Evolutionary conservation across 1,140 invertebrate genomes (phyloP).

Genomic region (Psix sp.): DNA sequence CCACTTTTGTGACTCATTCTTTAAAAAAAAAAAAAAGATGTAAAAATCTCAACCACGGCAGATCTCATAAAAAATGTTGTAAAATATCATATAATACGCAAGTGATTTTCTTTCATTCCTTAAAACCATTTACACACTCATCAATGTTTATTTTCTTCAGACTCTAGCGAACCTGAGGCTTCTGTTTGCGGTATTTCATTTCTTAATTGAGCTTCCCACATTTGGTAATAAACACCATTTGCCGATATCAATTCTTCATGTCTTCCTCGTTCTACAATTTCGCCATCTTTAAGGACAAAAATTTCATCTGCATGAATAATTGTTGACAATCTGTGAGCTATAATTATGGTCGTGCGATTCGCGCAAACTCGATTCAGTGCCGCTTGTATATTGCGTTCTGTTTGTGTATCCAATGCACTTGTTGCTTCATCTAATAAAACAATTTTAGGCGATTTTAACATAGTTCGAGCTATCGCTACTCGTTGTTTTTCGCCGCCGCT

Average conservation of each 20-base stretch:
- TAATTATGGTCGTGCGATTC: conserved; percentile 93
- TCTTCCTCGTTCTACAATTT: conserved; percentile 92
- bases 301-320: conserved; percentile 96
- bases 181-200: no score
- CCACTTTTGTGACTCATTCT: no score
- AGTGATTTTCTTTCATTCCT: no score
- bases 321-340: conserved; percentile 95
- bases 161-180: conserved; percentile 24
- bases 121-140: no score
- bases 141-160: conserved; percentile 18
- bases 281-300: conserved; percentile 91
- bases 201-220: conserved; percentile 92
- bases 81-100: no score
- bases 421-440: conserved; percentile 94
- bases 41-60: no score
- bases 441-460: conserved; percentile 91
- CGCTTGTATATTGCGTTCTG: conserved; percentile 89
- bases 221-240: conserved; percentile 86
- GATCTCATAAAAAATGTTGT: no score
- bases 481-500: conserved; percentile 96
- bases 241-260: conserved; percentile 87
- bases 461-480: conserved; percentile 93
- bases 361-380: conserved; percentile 86
- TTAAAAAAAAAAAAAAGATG: no score
- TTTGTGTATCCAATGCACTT: conserved; percentile 89